Conservation (phyloP, 2,113 vertebrate genomes). For the Cathartes aura region DNA sequence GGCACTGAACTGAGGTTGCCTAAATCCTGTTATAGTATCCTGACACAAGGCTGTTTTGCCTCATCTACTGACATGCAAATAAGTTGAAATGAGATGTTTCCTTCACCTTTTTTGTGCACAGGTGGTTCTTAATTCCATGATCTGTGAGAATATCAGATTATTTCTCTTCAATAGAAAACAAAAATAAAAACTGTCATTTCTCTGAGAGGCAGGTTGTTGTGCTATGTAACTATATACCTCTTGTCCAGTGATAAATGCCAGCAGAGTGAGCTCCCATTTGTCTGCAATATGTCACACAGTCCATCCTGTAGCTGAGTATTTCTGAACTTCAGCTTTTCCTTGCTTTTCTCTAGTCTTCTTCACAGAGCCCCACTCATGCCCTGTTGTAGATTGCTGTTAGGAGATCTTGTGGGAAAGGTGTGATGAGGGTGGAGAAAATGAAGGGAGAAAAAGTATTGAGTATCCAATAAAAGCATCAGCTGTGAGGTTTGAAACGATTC, state of each 20-base stretch:
- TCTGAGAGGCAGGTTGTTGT: background rate
- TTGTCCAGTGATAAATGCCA: background rate
- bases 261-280: background rate
- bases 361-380: background rate
- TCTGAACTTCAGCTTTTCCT: background rate
- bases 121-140: background rate
- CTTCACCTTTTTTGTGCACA: background rate
- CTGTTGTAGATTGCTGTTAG: background rate
- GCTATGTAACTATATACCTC: background rate
- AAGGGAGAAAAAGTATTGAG: background rate
- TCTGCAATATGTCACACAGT: background rate
- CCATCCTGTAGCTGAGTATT: background rate
- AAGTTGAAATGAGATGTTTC: background rate
- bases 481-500: background rate
- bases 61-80: background rate
- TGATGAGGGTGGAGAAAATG: accelerated
- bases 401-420: background rate
- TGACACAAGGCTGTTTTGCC: background rate
- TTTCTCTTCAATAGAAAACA: background rate
- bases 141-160: background rate
- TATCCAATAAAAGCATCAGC: background rate
- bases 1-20: background rate
- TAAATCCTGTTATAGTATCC: background rate
- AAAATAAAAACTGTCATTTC: background rate
- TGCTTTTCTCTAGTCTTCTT: background rate